phyloP scores from a whole-genome alignment of 2,113 vertebrate species.

The Prolemur simus region DNA sequence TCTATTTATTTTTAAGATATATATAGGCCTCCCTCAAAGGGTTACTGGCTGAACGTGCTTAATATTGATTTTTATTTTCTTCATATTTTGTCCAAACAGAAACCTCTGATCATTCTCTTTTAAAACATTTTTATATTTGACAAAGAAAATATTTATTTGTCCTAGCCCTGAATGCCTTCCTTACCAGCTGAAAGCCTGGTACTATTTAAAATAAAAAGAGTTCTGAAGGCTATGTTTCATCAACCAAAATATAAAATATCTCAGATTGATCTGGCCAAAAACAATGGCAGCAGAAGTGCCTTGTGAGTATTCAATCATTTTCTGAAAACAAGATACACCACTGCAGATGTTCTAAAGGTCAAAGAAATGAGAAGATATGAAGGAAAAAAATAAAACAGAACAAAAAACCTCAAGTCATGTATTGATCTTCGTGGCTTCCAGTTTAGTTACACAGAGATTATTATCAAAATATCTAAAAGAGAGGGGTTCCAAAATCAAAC shows the following conservation, averaged over 20 bases:
- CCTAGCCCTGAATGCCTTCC: neutral
- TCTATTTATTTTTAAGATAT: neutral
- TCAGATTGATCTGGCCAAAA: neutral
- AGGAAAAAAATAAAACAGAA: neutral
- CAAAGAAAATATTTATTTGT: conserved; percentile 7
- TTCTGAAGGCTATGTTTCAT: neutral
- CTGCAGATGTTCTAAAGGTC: conserved; percentile 21
- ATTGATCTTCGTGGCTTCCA: neutral
- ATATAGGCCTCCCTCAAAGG: neutral
- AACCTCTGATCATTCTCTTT: neutral
- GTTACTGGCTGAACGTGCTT: neutral
- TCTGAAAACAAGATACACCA: neutral
- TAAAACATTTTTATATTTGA: neutral
- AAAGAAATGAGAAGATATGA: neutral
- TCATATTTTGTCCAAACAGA: neutral
- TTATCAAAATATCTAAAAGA: neutral
- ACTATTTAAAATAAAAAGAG: neutral
- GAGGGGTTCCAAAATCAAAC: neutral
- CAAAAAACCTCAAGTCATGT: neutral
- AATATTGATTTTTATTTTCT: neutral
- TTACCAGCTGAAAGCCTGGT: neutral
- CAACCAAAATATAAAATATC: neutral
- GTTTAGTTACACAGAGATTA: neutral
- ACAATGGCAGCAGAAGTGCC: neutral
- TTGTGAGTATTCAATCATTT: conserved; percentile 31